These are phyloP conservation scores for Petaurus breviceps DNA, from an alignment of 2,113 vertebrate species.

Conservation along the genomic window DNA sequence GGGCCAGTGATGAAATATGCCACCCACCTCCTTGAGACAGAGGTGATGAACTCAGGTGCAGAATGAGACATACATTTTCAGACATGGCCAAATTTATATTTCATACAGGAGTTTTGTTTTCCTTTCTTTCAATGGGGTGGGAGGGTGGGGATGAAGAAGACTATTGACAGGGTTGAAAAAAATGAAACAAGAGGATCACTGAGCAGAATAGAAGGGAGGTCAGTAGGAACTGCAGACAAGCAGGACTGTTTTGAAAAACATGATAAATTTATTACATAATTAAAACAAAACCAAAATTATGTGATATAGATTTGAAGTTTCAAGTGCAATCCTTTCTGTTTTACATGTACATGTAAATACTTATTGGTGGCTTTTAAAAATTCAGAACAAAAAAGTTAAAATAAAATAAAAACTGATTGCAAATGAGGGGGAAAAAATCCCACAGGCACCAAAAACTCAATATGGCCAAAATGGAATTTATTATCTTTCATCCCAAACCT, in stretches of 20 bases:
- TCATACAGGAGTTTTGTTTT: no score
- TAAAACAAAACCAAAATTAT: background rate
- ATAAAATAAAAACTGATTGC: background rate
- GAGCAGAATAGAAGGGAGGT: background rate
- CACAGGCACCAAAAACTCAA: background rate
- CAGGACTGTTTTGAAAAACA: background rate
- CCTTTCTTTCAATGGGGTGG: background rate
- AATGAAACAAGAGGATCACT: background rate
- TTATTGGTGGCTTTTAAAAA: no score
- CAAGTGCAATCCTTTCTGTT: no score
- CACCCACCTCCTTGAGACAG: background rate
- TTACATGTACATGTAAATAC: no score
- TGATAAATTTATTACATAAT: background rate
- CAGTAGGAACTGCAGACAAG: background rate
- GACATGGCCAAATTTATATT: background rate
- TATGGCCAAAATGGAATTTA: background rate
- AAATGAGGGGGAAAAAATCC: background rate
- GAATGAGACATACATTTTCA: no score
- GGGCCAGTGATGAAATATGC: background rate
- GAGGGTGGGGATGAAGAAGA: no score
- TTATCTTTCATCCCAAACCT: background rate
- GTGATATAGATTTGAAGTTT: no score
- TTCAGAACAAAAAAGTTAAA: background rate
- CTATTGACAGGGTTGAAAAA: background rate
- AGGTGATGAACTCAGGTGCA: background rate